Percentiles rank a stretch among this genome's conserved stretches.
phyloP scores from a whole-genome alignment of 1,140 invertebrate genomes.

The Samia ricini region DNA sequence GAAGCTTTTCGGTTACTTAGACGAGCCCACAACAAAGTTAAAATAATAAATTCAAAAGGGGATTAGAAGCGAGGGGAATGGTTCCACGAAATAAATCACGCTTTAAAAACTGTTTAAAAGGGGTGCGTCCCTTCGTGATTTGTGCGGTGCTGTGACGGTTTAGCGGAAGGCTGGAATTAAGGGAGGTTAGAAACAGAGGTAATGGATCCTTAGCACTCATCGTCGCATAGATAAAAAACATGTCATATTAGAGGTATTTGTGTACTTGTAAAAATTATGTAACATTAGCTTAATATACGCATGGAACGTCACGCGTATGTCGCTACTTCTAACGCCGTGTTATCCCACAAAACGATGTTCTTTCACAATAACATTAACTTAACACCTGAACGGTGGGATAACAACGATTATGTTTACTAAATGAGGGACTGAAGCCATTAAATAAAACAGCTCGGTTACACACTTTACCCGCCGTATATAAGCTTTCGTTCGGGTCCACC shows the following conservation, averaged over 20 bases:
- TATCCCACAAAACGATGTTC: constrained; percentile 12
- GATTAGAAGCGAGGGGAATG: constrained; percentile 46
- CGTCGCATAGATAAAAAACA: constrained; percentile 28
- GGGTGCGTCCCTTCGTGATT: constrained; percentile 44
- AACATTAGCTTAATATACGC: constrained; percentile 11
- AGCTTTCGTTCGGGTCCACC: constrained; percentile 1
- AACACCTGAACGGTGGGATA: constrained; percentile 16
- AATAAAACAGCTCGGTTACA: constrained; percentile 22
- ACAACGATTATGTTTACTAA: constrained; percentile 19
- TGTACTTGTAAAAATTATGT: constrained; percentile 17
- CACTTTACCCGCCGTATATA: constrained; percentile 4
- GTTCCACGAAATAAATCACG: constrained; percentile 46
- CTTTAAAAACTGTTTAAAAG: constrained; percentile 52
- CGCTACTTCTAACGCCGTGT: no score
- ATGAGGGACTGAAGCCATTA: constrained; percentile 17
- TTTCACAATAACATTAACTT: constrained; percentile 13
- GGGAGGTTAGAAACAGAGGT: neutral
- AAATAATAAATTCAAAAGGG: constrained; percentile 38
- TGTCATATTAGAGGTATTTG: constrained; percentile 14
- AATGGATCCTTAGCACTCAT: neutral
- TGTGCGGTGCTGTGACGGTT: constrained; percentile 33
- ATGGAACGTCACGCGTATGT: no score
- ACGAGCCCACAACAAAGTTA: constrained; percentile 35
- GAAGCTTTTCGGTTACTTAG: constrained; percentile 38
- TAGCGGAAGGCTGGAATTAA: constrained; percentile 1